These are phyloP conservation scores for Cetonia aurata DNA, from an alignment of 2,888 invertebrate species.

Conservation along the genomic window DNA sequence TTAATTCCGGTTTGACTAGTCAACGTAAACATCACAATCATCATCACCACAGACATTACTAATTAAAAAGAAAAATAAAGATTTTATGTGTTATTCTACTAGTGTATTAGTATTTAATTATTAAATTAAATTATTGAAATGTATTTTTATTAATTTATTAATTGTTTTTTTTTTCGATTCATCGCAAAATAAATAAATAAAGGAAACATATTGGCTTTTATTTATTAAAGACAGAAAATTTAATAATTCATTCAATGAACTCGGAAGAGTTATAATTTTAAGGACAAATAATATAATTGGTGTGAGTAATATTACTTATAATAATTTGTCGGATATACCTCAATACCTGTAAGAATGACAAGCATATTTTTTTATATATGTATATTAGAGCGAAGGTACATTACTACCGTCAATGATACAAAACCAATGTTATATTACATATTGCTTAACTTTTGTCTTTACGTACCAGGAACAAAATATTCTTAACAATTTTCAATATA, in stretches of 20 bases:
- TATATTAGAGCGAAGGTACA: not conserved
- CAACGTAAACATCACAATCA: slow-evolving; percentile 1
- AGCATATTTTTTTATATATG: not conserved
- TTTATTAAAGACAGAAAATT: not conserved
- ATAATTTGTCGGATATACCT: too few species aligned
- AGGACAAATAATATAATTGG: too few species aligned
- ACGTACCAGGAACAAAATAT: slow-evolving; percentile 37
- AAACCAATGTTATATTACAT: too few species aligned
- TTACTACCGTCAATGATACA: too few species aligned
- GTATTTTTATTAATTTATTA: not conserved
- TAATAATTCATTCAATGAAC: not conserved
- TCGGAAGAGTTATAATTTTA: too few species aligned
- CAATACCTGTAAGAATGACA: not conserved
- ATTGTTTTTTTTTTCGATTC: not conserved
- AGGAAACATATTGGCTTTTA: not conserved
- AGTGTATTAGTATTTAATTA: not conserved
- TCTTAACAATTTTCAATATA: too few species aligned
- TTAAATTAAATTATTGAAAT: slow-evolving; percentile 2
- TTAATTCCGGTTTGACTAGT: not conserved
- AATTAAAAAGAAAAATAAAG: too few species aligned
- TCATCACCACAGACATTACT: not conserved
- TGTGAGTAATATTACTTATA: too few species aligned
- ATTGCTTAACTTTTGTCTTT: too few species aligned
- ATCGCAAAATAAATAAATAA: not conserved
- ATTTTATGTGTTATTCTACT: too few species aligned